Evolutionary conservation across 2,888 invertebrate genomes (phyloP).

Genomic region (Macaria liturata): DNA sequence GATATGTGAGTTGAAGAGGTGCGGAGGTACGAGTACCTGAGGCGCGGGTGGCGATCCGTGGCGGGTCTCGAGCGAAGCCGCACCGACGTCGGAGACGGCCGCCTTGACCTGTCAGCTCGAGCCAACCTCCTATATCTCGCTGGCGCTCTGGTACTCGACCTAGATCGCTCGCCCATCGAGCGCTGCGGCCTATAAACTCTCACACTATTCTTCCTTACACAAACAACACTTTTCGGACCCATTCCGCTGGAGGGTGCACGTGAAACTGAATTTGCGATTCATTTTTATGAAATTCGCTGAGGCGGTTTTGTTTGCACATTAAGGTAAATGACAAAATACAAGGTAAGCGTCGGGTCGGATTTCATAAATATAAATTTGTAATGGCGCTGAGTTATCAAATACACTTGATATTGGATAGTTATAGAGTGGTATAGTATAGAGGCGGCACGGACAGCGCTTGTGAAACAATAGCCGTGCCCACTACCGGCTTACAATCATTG

Average conservation of each 20-base stretch:
- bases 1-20: slow-evolving; percentile 57
- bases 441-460: slow-evolving; percentile 45
- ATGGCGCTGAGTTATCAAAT: slow-evolving; percentile 46
- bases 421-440: slow-evolving; percentile 23
- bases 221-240: slow-evolving; percentile 18
- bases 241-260: slow-evolving; percentile 20
- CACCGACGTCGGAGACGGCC: slow-evolving; percentile 48
- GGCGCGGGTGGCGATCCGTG: slow-evolving; percentile 47
- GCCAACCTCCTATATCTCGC: slow-evolving; percentile 57
- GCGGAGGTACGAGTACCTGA: slow-evolving; percentile 62
- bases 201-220: slow-evolving; percentile 14
- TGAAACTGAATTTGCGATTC: slow-evolving; percentile 21
- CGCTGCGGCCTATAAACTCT: slow-evolving; percentile 22
- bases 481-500: slow-evolving; percentile 44
- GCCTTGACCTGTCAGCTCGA: slow-evolving; percentile 71
- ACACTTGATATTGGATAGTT: slow-evolving; percentile 38
- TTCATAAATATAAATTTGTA: slow-evolving; percentile 34
- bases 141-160: slow-evolving; percentile 57
- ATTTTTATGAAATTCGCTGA: slow-evolving; percentile 12
- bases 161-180: slow-evolving; percentile 25
- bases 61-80: slow-evolving; percentile 64
- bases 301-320: slow-evolving; percentile 5
- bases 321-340: slow-evolving; percentile 7
- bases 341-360: slow-evolving; percentile 19
- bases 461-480: slow-evolving; percentile 50